Percentiles rank a stretch among this genome's conserved stretches.
Evolutionary conservation across 1,140 invertebrate species (phyloP).

Genomic region (Pseudomyrmex cubaensis): DNA sequence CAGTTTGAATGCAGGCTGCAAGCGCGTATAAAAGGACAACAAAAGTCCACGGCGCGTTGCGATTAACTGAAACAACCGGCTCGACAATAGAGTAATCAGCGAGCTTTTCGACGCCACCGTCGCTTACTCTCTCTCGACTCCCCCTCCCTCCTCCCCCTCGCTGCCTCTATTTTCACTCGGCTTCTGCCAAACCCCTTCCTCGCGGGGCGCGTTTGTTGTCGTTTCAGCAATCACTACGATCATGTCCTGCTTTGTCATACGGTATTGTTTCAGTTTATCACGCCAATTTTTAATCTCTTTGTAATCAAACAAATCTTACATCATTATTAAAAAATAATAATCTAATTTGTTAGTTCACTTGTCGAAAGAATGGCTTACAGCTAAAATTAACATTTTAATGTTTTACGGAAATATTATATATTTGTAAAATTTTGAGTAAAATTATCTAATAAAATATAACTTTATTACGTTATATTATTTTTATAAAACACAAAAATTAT

Average conservation of each 20-base stretch:
- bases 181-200: conserved; percentile 50
- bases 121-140: conserved; percentile 20
- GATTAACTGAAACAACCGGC: conserved; percentile 81
- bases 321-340: background rate
- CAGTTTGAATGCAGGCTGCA: conserved; percentile 60
- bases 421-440: no score
- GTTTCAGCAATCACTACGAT: conserved; percentile 77
- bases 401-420: no score
- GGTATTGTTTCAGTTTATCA: conserved; percentile 52
- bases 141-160: background rate
- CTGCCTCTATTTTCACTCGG: conserved; percentile 36
- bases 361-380: no score
- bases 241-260: conserved; percentile 69
- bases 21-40: conserved; percentile 74
- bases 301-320: conserved; percentile 10
- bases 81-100: conserved; percentile 82
- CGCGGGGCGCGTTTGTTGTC: conserved; percentile 71
- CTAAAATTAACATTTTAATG: no score
- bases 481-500: no score
- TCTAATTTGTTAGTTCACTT: no score
- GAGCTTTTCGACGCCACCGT: conserved; percentile 76
- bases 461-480: no score
- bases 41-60: conserved; percentile 72
- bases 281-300: conserved; percentile 9
- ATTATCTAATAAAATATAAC: no score